Evolutionary conservation across 92 coral and sea anemone genomes (phyloP).

Genomic region (Epizoanthus illoricatus): DNA sequence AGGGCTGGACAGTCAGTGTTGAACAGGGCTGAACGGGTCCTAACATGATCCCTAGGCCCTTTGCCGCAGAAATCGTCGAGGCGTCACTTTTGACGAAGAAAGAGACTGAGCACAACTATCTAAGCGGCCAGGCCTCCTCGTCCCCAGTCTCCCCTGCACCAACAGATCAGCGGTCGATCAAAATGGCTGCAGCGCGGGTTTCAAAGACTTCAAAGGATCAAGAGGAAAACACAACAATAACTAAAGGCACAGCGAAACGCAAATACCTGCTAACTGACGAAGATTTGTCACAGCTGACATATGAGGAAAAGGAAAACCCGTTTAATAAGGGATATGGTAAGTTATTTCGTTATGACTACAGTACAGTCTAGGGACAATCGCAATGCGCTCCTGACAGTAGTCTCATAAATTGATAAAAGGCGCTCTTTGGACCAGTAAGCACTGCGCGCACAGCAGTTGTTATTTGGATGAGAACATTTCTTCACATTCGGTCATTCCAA

Average conservation of each 20-base stretch:
- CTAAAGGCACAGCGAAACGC: slow-evolving; percentile 79
- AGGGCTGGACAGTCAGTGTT: too few species aligned
- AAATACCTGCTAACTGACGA: slow-evolving; percentile 71
- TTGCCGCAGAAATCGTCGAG: background rate
- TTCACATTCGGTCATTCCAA: too few species aligned
- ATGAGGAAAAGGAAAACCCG: slow-evolving; percentile 67
- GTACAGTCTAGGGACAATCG: background rate
- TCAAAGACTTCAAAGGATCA: background rate
- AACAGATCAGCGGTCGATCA: background rate
- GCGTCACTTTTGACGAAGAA: background rate
- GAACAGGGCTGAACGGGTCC: too few species aligned
- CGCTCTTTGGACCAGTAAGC: too few species aligned
- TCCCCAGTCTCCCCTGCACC: slow-evolving; percentile 19
- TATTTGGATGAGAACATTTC: too few species aligned
- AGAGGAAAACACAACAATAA: slow-evolving; percentile 41
- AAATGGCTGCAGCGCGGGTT: slow-evolving; percentile 21
- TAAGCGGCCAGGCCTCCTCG: slow-evolving; percentile 16
- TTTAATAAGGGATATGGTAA: slow-evolving; percentile 72
- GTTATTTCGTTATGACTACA: background rate
- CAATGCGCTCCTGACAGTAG: background rate
- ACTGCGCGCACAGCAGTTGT: too few species aligned
- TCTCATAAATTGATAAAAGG: too few species aligned
- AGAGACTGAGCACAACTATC: background rate
- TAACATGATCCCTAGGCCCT: too few species aligned
- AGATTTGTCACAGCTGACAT: slow-evolving; percentile 65